Conservation (phyloP, 92 coral and sea anemone species). For the Desmophyllum pertusum region DNA sequence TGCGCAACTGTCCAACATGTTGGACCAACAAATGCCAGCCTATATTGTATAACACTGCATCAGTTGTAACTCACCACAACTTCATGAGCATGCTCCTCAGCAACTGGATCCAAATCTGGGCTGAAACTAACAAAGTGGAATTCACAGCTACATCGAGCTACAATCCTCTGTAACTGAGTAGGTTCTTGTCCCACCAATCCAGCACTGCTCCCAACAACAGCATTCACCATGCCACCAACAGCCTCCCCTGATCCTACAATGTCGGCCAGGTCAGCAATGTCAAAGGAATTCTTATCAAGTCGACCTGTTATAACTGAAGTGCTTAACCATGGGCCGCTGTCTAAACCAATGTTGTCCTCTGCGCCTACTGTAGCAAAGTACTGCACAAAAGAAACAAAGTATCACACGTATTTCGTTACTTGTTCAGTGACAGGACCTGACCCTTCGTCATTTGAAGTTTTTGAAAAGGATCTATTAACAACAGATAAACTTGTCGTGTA, state of each 20-base stretch:
- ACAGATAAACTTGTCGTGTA: too few species aligned
- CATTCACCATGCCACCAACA: conserved; percentile 90
- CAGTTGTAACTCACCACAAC: conserved; percentile 71
- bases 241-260: conserved; percentile 98
- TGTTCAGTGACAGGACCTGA: too few species aligned
- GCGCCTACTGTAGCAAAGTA: conserved; percentile 95
- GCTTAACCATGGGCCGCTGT: conserved; percentile 87
- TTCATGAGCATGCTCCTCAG: conserved; percentile 74
- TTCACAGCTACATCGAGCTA: conserved; percentile 94
- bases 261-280: conserved; percentile 86
- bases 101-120: conserved; percentile 89
- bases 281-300: conserved; percentile 80
- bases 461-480: not conserved
- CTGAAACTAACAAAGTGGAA: conserved; percentile 91
- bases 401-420: not conserved
- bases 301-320: conserved; percentile 90
- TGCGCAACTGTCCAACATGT: too few species aligned
- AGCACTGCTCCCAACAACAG: conserved; percentile 71
- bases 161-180: conserved; percentile 94
- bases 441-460: too few species aligned
- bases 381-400: conserved; percentile 33
- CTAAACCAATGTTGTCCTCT: conserved; percentile 81
- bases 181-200: conserved; percentile 76
- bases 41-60: too few species aligned
- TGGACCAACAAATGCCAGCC: too few species aligned